Base-by-base conservation (phyloP, 2,888 invertebrate species). In the Balanococcus diminutus region DNA sequence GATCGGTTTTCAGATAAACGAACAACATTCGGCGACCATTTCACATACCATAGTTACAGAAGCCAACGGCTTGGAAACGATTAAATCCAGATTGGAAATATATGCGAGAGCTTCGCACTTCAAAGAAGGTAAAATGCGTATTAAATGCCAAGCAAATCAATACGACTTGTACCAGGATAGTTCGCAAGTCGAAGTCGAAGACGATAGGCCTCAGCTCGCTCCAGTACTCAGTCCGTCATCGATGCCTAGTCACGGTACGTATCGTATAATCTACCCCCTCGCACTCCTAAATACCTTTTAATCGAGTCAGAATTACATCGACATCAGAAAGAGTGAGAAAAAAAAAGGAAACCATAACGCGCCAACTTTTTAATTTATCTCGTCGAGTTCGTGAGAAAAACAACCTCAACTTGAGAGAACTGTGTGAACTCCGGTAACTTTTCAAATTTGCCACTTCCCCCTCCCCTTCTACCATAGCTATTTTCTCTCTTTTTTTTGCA, bases 191-290 rank as follows among this genome's bases (percentile, higher is more conserved):
- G 88, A 88, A 86, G 87, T 89, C 6, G 87, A 87, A 22, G 89
- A 89, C 84, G 89, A 89, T 86, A 88, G 89, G 31, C 89, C 89
- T 0, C 89, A 89, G 51, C 87, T 89, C 5, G 89, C 89, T 6
- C 89, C 89, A n/a, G 89, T 89, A 75, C 88, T 89, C 67, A 89
- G 89, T 6, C 90, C 91, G 4, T 90, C 90, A 0, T 90, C 90
- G 22, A 90, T 90, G 39, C 90, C 90, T 84, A 90, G 89, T 87
- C 90, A 86, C 61, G 86, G 87, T 87, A 32, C 87, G 86, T 51
- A 42, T 19, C 11, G 46, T n/a, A 11, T 46, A 36, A 36, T 36
- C 3, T 36, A 8, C 36, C 8, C 3, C n/a, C 6, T 46, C 6
- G 16, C n/a, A n/a, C 39, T 42, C 39, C 11, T n/a, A 46, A n/a